Evolutionary conservation across 1,140 invertebrate species (phyloP).

Genomic region (Caenorhabditis briggsae): DNA sequence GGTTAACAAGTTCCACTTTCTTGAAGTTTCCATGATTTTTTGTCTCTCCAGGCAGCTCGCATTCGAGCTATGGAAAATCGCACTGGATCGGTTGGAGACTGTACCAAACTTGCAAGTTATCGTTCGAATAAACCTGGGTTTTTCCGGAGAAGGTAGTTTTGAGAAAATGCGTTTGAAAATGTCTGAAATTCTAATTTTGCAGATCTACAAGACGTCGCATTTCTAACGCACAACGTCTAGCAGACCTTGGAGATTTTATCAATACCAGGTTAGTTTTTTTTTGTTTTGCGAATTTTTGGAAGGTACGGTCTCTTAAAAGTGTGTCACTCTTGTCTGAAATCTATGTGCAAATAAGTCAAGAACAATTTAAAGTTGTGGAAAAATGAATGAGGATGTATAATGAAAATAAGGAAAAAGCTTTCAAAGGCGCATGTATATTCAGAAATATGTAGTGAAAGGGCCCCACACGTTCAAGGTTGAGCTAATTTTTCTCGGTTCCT

Average conservation of each 20-base stretch:
- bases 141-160: conserved; percentile 55
- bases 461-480: too few species aligned
- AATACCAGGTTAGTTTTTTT: conserved; percentile 59
- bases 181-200: not conserved
- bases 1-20: not conserved
- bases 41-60: conserved; percentile 46
- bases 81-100: conserved; percentile 61
- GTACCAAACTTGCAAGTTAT: conserved; percentile 53
- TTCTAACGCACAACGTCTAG: conserved; percentile 62
- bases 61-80: conserved; percentile 63
- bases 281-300: too few species aligned
- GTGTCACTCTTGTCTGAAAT: too few species aligned
- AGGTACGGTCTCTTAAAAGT: too few species aligned
- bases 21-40: not conserved
- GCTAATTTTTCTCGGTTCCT: too few species aligned
- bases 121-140: conserved; percentile 53
- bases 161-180: not conserved
- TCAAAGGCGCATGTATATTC: too few species aligned
- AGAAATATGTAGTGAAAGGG: too few species aligned
- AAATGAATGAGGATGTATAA: too few species aligned
- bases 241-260: conserved; percentile 64
- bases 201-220: conserved; percentile 62
- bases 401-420: too few species aligned
- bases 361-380: too few species aligned
- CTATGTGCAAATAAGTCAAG: too few species aligned